Evolutionary conservation across 2,113 vertebrate species (phyloP).

Genomic region (Oxyruncus cristatus): DNA sequence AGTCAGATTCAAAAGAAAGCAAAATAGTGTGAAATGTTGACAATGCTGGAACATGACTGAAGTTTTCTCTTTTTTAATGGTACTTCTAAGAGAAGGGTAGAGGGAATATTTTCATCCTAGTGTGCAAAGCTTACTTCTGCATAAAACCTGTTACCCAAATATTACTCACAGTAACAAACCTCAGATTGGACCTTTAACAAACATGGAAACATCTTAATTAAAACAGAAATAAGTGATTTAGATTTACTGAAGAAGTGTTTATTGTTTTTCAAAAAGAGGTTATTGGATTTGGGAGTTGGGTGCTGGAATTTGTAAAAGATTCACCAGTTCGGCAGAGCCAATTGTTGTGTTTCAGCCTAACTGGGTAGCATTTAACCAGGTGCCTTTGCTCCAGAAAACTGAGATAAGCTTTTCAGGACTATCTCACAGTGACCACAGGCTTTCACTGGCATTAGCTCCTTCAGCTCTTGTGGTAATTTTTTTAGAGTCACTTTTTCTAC

Average conservation of each 20-base stretch:
- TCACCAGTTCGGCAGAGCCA: background rate
- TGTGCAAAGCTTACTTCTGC: background rate
- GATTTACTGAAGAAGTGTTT: background rate
- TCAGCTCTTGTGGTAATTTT: background rate
- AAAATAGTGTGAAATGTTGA: background rate
- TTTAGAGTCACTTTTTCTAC: slow-evolving; percentile 25
- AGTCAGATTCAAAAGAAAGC: background rate
- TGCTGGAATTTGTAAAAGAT: background rate
- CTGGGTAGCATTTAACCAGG: background rate
- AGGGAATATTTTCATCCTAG: background rate
- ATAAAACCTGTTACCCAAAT: background rate
- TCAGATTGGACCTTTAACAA: background rate
- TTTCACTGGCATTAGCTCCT: slow-evolving; percentile 3
- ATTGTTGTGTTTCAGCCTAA: background rate
- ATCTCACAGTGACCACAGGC: background rate
- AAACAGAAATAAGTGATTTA: background rate
- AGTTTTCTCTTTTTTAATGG: background rate
- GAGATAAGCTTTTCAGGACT: background rate
- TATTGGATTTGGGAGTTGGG: background rate
- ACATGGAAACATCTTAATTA: background rate
- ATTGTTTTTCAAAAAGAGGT: background rate
- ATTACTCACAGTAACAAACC: background rate
- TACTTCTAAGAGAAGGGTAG: background rate
- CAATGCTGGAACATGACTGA: background rate
- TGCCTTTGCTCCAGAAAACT: slow-evolving; percentile 1